Base-by-base conservation (phyloP, 2,113 vertebrate genomes). In the Aldabrachelys gigantea region DNA sequence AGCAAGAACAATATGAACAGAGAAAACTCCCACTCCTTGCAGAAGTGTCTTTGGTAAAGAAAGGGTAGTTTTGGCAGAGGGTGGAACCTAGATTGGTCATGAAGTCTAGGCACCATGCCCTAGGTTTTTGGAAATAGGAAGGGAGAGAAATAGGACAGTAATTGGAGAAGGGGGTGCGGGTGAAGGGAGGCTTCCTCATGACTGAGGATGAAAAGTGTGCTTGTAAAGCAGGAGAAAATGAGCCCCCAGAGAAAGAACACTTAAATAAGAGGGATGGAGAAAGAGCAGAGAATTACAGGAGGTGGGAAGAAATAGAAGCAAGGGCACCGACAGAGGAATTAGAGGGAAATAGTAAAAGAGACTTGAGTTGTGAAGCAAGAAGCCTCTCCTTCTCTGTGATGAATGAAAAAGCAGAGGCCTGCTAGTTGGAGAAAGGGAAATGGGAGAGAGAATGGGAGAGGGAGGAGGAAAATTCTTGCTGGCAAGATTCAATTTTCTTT, bases 1-100 rank as follows among this genome's bases (percentile, higher is more conserved):
- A 78, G 10, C 21, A 69, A 10, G 6, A 75, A 44, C 27, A 86
- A 7, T 6, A 49, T 1, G 3, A 93, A 56, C 13, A 19, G 27
- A 89, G 11, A 5, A 0, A 21, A 7, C 8, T 1, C 21, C 82
- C 65, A 1, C 72, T 16, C 29, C 35, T 79, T 4, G 2, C 35
- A 1, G 24, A n/a, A 85, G 56, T 85, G 41, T 41, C 81, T 52
- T 27, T 65, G 22, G 7, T n/a, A 88, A 4, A 59, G 87, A 85
- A 4, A 59, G 89, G 22, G 17, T 14, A 89, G 19, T 49, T 93
- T 22, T 56, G 87, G 27, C 14, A 86, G 75, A 80, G 16, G 19
- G 12, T 35, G 81, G 53, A 41, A 41, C 50, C 3, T 50, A 44
- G 11, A 92, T 21, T 69, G 80, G 69, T 53, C 12, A 86, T 31